Conservation (phyloP, 2,113 vertebrate genomes). For the Sylvilagus bachmani region DNA sequence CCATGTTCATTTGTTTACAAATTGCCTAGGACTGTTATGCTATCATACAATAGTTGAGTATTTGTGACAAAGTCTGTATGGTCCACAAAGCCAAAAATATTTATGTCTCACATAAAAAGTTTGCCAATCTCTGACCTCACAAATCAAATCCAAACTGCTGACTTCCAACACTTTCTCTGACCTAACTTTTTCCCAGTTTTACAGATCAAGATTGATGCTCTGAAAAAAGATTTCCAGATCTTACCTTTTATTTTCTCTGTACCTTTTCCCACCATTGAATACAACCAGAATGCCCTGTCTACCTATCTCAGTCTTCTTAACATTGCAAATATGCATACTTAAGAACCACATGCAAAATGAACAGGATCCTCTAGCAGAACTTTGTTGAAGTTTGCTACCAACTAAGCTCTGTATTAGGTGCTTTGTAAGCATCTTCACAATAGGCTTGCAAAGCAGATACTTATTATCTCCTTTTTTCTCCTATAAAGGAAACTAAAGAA, state of each 20-base stretch:
- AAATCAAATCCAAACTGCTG: neutral
- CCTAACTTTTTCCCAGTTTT: neutral
- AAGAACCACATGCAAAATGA: neutral
- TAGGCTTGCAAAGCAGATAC: neutral
- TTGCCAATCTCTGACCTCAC: neutral
- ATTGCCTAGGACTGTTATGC: neutral
- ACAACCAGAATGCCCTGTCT: neutral
- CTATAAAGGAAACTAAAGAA: constrained; percentile 12
- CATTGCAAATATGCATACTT: neutral
- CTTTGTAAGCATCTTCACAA: neutral
- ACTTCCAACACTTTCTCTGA: neutral
- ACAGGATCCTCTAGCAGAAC: neutral
- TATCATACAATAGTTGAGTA: neutral
- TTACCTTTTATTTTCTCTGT: neutral
- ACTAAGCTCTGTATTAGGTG: neutral
- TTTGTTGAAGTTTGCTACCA: neutral
- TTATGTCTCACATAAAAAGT: neutral
- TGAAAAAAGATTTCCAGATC: neutral
- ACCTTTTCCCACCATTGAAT: neutral
- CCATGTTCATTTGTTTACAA: neutral
- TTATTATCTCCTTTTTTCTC: neutral
- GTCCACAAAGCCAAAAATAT: neutral
- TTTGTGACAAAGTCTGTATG: neutral
- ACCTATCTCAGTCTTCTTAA: neutral
- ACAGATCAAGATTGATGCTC: neutral